These are phyloP conservation scores for Lordiphosa fenestrarum DNA, from an alignment of 2,888 invertebrate species.

Conservation along the genomic window DNA sequence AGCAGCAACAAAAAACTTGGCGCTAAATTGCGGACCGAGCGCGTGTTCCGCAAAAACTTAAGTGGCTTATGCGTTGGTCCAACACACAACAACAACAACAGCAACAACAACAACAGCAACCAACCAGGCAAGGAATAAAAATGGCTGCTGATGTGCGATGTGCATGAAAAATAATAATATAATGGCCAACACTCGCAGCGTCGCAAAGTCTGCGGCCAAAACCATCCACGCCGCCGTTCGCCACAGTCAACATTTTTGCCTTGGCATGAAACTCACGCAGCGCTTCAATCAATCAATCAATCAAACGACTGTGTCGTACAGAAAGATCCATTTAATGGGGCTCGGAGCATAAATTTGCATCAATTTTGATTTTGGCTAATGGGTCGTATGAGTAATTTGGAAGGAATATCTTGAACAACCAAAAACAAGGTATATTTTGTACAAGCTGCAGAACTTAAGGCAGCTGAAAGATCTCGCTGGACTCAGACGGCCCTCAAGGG, in stretches of 20 bases:
- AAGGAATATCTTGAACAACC: no score
- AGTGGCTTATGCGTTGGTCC: slow-evolving; percentile 73
- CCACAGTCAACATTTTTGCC: neutral
- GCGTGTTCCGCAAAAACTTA: slow-evolving; percentile 74
- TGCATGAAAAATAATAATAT: slow-evolving; percentile 63
- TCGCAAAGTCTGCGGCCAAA: slow-evolving; percentile 64
- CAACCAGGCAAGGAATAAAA: slow-evolving; percentile 17
- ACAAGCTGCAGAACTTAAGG: no score
- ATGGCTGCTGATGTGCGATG: slow-evolving; percentile 58
- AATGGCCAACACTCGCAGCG: slow-evolving; percentile 61
- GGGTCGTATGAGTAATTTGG: slow-evolving; percentile 12
- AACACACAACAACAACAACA: slow-evolving; percentile 26
- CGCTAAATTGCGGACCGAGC: slow-evolving; percentile 74
- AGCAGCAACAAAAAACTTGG: slow-evolving; percentile 46
- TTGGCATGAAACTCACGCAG: slow-evolving; percentile 61
- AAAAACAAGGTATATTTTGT: no score
- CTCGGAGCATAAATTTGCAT: slow-evolving; percentile 70
- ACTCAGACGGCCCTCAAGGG: no score
- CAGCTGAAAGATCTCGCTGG: no score
- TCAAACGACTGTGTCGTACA: slow-evolving; percentile 7
- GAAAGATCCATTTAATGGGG: slow-evolving; percentile 50
- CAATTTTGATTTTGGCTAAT: slow-evolving; percentile 38
- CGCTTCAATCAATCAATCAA: slow-evolving; percentile 57
- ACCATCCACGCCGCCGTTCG: slow-evolving; percentile 26
- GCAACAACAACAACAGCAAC: slow-evolving; percentile 29